Evolutionary conservation across 1,140 invertebrate species (phyloP).

Genomic region (Leptestheria dahalacensis): DNA sequence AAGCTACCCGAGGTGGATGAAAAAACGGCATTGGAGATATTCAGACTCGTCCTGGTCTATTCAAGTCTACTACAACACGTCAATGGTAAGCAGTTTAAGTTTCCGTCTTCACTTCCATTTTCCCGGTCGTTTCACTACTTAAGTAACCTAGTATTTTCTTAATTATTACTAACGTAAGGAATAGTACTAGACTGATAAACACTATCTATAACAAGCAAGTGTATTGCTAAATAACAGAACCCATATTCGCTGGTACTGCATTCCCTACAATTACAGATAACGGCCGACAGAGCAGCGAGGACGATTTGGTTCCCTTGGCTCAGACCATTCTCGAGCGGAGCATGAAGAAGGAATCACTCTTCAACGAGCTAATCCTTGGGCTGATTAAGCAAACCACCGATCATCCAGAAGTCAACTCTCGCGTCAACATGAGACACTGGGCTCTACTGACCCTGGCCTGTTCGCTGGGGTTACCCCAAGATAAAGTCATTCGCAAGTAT

Average conservation of each 20-base stretch:
- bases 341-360: slow-evolving; percentile 68
- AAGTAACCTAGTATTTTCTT: too few relatives aligned
- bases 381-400: slow-evolving; percentile 89
- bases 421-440: slow-evolving; percentile 80
- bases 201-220: too few relatives aligned
- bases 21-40: slow-evolving; percentile 55
- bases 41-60: slow-evolving; percentile 47
- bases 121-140: too few relatives aligned
- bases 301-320: slow-evolving; percentile 72
- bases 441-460: slow-evolving; percentile 74
- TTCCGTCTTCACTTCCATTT: not conserved
- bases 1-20: slow-evolving; percentile 75
- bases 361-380: slow-evolving; percentile 84
- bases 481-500: slow-evolving; percentile 67
- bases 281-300: slow-evolving; percentile 46
- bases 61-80: slow-evolving; percentile 49
- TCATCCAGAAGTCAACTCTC: slow-evolving; percentile 64
- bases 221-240: not conserved
- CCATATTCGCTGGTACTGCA: not conserved
- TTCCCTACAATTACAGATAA: too few relatives aligned
- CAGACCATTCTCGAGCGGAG: slow-evolving; percentile 79
- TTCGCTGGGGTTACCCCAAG: slow-evolving; percentile 69
- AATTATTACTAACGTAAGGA: too few relatives aligned
- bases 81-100: not conserved
- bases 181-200: too few relatives aligned